Evolutionary conservation across 2,113 vertebrate species (phyloP).

Genomic region (Lagopus leucura): DNA sequence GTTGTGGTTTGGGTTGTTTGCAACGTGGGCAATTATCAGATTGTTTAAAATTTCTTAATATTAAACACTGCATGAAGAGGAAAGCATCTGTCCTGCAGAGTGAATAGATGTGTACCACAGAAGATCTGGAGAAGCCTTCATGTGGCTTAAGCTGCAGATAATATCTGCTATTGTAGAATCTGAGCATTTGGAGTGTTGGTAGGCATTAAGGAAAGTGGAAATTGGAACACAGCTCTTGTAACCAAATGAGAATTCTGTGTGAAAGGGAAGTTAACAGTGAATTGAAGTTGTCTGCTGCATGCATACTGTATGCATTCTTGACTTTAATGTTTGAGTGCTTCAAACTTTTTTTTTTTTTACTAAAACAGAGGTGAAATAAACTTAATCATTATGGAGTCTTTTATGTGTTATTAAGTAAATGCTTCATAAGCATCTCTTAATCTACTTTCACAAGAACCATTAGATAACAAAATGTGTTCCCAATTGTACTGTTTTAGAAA

Average conservation of each 20-base stretch:
- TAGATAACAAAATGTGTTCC: neutral
- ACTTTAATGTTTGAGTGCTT: neutral
- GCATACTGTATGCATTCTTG: neutral
- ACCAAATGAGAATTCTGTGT: neutral
- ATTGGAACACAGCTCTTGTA: neutral
- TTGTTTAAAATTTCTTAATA: neutral
- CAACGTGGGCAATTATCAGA: neutral
- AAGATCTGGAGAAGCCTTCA: neutral
- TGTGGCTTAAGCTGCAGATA: fast-evolving
- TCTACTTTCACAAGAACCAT: neutral
- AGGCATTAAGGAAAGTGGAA: neutral
- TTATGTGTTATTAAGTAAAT: neutral
- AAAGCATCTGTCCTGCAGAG: neutral
- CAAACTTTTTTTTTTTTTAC: neutral
- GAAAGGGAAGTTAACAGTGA: neutral
- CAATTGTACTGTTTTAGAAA: neutral
- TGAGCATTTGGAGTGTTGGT: neutral
- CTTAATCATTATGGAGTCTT: neutral
- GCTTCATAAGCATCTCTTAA: neutral
- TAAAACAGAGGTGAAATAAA: neutral
- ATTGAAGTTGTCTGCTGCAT: neutral
- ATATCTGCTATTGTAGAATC: neutral
- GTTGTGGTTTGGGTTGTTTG: neutral
- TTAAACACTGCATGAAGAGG: neutral
- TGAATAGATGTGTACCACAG: neutral